These are phyloP conservation scores for Eilema depressum DNA, from an alignment of 2,888 invertebrate species.

Conservation along the genomic window DNA sequence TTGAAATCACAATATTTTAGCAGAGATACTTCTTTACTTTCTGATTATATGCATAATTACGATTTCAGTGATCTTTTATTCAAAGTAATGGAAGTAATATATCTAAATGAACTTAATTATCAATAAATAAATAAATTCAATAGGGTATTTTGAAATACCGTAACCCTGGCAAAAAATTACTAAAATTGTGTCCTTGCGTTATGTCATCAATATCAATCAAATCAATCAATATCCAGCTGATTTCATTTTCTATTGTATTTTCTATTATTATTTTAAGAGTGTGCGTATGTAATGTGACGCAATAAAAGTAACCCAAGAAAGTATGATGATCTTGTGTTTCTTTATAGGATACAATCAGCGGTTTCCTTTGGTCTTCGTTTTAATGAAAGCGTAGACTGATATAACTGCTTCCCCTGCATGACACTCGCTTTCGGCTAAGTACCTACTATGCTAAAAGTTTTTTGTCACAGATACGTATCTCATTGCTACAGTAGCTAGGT, in stretches of 20 bases:
- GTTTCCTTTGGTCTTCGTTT: not conserved
- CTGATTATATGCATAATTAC: not conserved
- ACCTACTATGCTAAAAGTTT: not conserved
- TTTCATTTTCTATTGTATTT: not conserved
- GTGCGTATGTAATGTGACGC: not conserved
- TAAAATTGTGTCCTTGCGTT: not conserved
- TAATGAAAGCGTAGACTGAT: not conserved
- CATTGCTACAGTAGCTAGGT: not conserved
- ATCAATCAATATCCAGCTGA: no score
- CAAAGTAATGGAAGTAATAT: no score
- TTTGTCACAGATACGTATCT: not conserved
- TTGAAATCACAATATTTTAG: not conserved
- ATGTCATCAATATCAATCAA: no score
- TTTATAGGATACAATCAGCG: not conserved
- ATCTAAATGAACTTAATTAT: not conserved
- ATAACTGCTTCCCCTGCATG: not conserved
- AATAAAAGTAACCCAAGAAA: not conserved
- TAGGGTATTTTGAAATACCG: not conserved
- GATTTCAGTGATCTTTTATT: no score
- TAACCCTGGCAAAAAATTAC: not conserved
- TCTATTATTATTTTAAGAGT: conserved; percentile 2
- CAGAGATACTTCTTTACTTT: not conserved
- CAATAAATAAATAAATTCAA: no score
- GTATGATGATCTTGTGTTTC: not conserved
- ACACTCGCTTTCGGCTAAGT: not conserved